Percentiles rank a stretch among this genome's conserved stretches.
These are phyloP conservation scores for Lathamus discolor DNA, from an alignment of 2,113 vertebrate species.

Conservation along the genomic window DNA sequence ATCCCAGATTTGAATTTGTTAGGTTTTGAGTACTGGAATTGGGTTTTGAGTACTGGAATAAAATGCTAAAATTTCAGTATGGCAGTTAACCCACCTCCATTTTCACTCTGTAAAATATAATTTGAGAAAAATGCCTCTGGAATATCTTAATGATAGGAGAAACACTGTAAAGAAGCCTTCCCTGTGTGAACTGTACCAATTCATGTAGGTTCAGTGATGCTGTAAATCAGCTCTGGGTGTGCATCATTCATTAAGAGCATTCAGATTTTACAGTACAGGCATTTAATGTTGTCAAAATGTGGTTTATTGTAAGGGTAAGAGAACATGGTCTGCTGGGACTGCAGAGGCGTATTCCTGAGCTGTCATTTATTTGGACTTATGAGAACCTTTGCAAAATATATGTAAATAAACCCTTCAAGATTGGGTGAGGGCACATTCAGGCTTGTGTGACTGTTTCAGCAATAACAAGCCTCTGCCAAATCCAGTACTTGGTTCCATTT, in stretches of 20 bases:
- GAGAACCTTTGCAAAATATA: neutral
- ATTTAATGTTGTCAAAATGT: neutral
- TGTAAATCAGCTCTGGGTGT: neutral
- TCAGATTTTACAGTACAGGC: neutral
- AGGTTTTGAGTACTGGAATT: neutral
- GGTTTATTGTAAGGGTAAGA: neutral
- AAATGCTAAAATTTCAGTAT: neutral
- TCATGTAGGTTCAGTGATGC: neutral
- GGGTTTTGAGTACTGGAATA: neutral
- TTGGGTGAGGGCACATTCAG: neutral
- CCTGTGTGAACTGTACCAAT: neutral
- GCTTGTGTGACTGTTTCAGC: neutral
- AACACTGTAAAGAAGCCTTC: neutral
- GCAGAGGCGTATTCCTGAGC: neutral
- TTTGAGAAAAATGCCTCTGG: neutral
- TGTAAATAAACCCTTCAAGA: neutral
- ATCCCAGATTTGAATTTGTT: neutral
- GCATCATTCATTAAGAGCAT: constrained; percentile 31
- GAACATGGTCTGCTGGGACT: neutral
- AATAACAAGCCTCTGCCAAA: neutral
- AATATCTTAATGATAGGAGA: neutral
- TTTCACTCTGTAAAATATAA: neutral
- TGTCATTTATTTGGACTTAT: neutral
- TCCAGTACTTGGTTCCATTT: neutral
- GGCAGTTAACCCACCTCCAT: neutral